Percentiles rank a stretch among this genome's conserved stretches.
Evolutionary conservation across 2,113 vertebrate species (phyloP).

Genomic region (Rattus norvegicus): GRCr8 NC_086032.1:99502501-99503000

Average conservation of each 20-base stretch:
- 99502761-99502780: not conserved
- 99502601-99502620: not conserved
- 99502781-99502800: not conserved
- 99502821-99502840: constrained; percentile 22
- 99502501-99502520: constrained; percentile 3
- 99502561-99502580: constrained; percentile 42
- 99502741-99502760: not conserved
- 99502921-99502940: not conserved
- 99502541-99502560: constrained; percentile 3
- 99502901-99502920: not conserved
- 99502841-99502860: constrained; percentile 57
- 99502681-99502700: not conserved
- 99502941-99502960: not conserved
- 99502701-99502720: not conserved
- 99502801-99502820: constrained; percentile 29
- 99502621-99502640: not conserved
- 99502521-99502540: not conserved
- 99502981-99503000: not conserved
- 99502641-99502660: not conserved
- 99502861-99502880: constrained; percentile 13
- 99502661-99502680: not conserved
- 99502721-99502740: not conserved
- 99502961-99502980: not conserved
- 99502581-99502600: not conserved
- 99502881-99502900: constrained; percentile 6